phyloP scores from a whole-genome alignment of 2,888 invertebrate species.

The Drymonia ruficornis region DNA sequence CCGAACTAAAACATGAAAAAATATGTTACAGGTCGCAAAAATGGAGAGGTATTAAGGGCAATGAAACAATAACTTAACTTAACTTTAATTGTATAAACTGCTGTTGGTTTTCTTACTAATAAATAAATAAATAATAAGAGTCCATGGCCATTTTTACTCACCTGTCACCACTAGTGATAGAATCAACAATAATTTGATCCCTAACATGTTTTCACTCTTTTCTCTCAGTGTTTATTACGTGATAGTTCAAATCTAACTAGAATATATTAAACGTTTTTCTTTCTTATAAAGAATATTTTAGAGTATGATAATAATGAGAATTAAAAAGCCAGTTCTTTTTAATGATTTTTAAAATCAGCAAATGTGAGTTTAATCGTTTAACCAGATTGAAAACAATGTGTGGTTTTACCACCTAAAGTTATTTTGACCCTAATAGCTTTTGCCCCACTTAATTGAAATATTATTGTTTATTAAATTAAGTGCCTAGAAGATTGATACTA shows the following conservation, averaged over 20 bases:
- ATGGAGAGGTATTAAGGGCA: no score
- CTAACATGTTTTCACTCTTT: slow-evolving; percentile 24
- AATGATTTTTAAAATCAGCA: slow-evolving; percentile 19
- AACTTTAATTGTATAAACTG: no score
- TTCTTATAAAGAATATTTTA: slow-evolving; percentile 17
- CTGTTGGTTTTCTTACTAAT: no score
- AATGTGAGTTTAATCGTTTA: slow-evolving; percentile 25
- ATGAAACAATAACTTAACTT: no score
- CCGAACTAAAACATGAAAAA: slow-evolving; percentile 20
- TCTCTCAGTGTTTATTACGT: slow-evolving; percentile 8
- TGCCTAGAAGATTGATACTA: no score
- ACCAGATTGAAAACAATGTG: slow-evolving; percentile 8
- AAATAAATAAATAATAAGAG: no score
- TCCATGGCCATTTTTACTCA: slow-evolving; percentile 43
- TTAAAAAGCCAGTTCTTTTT: slow-evolving; percentile 25
- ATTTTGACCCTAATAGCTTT: not conserved
- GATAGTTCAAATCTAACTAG: slow-evolving; percentile 16
- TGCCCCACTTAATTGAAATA: not conserved
- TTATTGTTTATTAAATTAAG: no score
- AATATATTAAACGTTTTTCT: not conserved
- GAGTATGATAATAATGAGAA: slow-evolving; percentile 17
- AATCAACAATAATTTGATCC: slow-evolving; percentile 40
- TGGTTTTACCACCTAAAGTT: slow-evolving; percentile 5
- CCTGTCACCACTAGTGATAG: slow-evolving; percentile 45
- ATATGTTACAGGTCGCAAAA: slow-evolving; percentile 10